Percentiles rank a stretch among this genome's conserved stretches.
Evolutionary conservation across 2,113 vertebrate genomes (phyloP).

Genomic region (Columba livia): DNA sequence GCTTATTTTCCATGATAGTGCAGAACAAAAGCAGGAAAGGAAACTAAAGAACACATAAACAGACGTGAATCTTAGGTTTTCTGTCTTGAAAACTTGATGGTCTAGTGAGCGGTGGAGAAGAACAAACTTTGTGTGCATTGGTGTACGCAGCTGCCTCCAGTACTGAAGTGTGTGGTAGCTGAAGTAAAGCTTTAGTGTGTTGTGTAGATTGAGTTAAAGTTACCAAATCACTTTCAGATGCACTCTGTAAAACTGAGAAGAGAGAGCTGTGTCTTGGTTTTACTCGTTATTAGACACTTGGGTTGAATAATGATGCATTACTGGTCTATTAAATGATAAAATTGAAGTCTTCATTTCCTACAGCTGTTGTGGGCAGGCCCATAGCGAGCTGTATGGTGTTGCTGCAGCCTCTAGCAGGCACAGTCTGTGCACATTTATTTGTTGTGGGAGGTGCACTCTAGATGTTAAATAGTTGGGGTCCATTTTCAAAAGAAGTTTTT

Average conservation of each 20-base stretch:
- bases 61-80: background rate
- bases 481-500: background rate
- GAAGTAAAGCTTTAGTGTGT: background rate
- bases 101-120: background rate
- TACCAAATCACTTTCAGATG: background rate
- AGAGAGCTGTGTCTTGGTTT: background rate
- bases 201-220: background rate
- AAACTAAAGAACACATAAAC: background rate
- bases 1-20: background rate
- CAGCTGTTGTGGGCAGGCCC: rapidly evolving
- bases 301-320: background rate
- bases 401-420: background rate
- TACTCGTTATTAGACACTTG: background rate
- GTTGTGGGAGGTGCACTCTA: background rate
- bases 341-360: background rate
- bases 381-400: background rate
- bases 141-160: background rate
- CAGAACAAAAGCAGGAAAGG: background rate
- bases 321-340: background rate
- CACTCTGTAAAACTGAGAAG: background rate
- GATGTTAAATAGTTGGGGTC: background rate
- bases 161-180: background rate
- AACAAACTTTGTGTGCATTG: background rate
- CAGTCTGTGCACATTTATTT: background rate
- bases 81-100: background rate